Evolutionary conservation across 1,140 invertebrate species (phyloP).

Genomic region (Pollicipes pollicipes): DNA sequence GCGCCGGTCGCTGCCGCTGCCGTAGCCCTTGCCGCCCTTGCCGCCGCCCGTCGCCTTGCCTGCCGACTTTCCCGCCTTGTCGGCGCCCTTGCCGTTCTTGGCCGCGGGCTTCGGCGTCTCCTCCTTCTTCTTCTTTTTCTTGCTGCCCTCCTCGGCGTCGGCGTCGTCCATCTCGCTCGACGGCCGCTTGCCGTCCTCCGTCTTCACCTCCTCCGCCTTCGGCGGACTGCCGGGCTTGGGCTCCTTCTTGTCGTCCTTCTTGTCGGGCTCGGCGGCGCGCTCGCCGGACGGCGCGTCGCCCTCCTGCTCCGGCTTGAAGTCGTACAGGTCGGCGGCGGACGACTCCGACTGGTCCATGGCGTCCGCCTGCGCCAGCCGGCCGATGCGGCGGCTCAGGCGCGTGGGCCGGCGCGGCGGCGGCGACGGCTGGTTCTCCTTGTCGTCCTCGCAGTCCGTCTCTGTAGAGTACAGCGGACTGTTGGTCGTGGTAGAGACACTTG

Average conservation of each 20-base stretch:
- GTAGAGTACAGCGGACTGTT: too few relatives aligned
- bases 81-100: neutral
- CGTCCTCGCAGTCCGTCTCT: neutral
- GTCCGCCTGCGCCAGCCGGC: too few relatives aligned
- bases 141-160: neutral
- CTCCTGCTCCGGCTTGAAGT: too few relatives aligned
- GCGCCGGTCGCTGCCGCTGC: neutral
- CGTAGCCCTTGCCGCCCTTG: neutral
- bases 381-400: too few relatives aligned
- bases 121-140: neutral
- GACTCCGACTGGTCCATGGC: too few relatives aligned
- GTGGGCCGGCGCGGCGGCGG: neutral
- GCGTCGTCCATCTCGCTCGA: neutral
- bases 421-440: constrained; percentile 9
- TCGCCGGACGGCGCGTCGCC: too few relatives aligned
- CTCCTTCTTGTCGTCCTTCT: too few relatives aligned
- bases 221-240: neutral
- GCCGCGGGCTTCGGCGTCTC: neutral
- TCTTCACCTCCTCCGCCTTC: neutral
- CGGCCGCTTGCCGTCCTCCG: too few relatives aligned
- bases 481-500: too few relatives aligned
- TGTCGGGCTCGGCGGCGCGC: too few relatives aligned
- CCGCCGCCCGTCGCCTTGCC: neutral
- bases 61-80: neutral
- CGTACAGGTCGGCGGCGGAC: too few relatives aligned